Percentiles rank a stretch among this genome's conserved stretches.
Conservation (phyloP, 2,888 invertebrate species). For the Yponomeuta malinellus region DNA sequence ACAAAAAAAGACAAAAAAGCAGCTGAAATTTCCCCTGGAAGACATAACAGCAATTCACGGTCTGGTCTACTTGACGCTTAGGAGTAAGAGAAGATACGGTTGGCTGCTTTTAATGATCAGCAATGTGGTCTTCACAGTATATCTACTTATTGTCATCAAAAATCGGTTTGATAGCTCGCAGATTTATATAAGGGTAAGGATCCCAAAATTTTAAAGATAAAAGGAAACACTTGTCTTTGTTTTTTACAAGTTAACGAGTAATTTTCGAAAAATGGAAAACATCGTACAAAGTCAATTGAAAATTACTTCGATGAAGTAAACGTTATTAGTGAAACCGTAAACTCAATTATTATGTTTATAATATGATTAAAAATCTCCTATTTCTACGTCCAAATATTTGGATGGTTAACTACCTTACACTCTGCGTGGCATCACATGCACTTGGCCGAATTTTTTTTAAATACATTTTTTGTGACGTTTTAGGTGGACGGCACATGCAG, state of each 20-base stretch:
- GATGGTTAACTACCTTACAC: too few relatives aligned
- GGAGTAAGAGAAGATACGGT: constrained; percentile 28
- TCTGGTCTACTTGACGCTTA: constrained; percentile 32
- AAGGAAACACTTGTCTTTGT: too few relatives aligned
- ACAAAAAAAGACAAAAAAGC: neutral
- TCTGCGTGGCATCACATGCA: too few relatives aligned
- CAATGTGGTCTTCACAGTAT: constrained; percentile 34
- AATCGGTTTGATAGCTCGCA: constrained; percentile 46
- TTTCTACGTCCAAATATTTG: too few relatives aligned
- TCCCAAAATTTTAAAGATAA: neutral
- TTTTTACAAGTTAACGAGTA: too few relatives aligned
- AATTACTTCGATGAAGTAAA: too few relatives aligned
- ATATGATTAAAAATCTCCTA: too few relatives aligned
- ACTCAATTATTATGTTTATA: too few relatives aligned
- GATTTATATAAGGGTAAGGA: constrained; percentile 48
- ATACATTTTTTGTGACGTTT: constrained; percentile 12
- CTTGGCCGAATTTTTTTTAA: too few relatives aligned
- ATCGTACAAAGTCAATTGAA: too few relatives aligned
- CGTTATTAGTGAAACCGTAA: too few relatives aligned
- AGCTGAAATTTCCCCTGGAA: constrained; percentile 23
- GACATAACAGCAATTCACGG: constrained; percentile 51
- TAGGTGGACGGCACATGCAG: constrained; percentile 59
- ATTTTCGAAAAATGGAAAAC: too few relatives aligned
- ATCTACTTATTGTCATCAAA: constrained; percentile 43
- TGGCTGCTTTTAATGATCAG: constrained; percentile 38